Percentiles rank a stretch among this genome's conserved stretches.
These are phyloP conservation scores for Coreius guichenoti DNA, from an alignment of 2,797 vertebrate genomes.

Conservation along the genomic window DNA sequence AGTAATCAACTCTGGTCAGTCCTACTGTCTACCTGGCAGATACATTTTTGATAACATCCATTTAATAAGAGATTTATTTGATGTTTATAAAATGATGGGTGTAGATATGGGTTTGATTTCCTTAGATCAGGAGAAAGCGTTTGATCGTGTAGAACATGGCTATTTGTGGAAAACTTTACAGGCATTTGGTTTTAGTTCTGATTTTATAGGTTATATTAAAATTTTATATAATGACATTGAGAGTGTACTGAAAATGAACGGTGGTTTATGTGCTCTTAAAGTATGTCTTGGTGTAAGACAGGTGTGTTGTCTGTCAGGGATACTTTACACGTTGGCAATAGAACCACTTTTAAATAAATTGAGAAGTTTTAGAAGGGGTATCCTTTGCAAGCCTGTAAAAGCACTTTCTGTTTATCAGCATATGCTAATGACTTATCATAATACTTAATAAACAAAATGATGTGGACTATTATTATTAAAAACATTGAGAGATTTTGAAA, in stretches of 20 bases:
- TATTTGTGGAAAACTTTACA: background rate
- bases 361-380: background rate
- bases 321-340: background rate
- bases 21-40: too few relatives aligned
- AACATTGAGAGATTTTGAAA: background rate
- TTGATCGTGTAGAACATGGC: background rate
- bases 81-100: too few relatives aligned
- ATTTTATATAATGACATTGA: background rate
- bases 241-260: background rate
- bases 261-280: background rate
- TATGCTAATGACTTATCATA: background rate
- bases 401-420: background rate
- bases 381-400: background rate
- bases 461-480: background rate
- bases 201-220: background rate
- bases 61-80: too few relatives aligned
- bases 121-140: background rate
- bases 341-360: background rate
- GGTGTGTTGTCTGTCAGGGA: background rate
- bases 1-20: too few relatives aligned
- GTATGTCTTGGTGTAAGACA: background rate
- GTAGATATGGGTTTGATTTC: too few relatives aligned
- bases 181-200: background rate
- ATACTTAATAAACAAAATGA: background rate
- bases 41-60: background rate